phyloP scores from a whole-genome alignment of 2,888 invertebrate genomes.

The Sthenelais limicola region DNA sequence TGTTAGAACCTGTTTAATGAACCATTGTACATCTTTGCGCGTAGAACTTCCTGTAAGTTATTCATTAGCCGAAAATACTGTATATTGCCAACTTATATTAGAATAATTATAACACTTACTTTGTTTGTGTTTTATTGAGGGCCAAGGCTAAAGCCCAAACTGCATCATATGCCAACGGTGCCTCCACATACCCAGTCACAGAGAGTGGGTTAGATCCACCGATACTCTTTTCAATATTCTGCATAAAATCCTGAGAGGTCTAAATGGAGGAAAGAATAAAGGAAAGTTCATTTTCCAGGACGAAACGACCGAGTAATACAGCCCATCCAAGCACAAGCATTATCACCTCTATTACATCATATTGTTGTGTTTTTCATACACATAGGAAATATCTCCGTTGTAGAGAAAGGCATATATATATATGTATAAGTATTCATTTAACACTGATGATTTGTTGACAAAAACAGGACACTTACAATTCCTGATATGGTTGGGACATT shows the following conservation, averaged over 20 bases:
- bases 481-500: constrained; percentile 88
- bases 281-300: no score
- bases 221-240: constrained; percentile 86
- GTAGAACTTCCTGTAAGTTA: no score
- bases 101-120: constrained; percentile 55
- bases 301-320: no score
- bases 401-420: not conserved
- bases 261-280: no score
- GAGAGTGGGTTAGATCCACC: constrained; percentile 80
- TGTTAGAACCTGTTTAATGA: no score
- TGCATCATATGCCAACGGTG: constrained; percentile 98
- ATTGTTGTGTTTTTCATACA: no score
- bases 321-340: no score
- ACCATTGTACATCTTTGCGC: no score
- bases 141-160: constrained; percentile 99
- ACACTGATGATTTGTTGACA: not conserved
- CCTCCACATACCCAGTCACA: constrained; percentile 87
- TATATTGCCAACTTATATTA: no score
- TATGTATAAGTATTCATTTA: not conserved
- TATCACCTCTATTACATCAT: no score
- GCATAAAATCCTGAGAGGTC: constrained; percentile 83
- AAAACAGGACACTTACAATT: constrained; percentile 77
- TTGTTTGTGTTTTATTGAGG: constrained; percentile 87
- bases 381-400: no score
- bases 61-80: no score